These are phyloP conservation scores for Rhinopomastus cyanomelas DNA, from an alignment of 2,113 vertebrate genomes.

Conservation along the genomic window DNA sequence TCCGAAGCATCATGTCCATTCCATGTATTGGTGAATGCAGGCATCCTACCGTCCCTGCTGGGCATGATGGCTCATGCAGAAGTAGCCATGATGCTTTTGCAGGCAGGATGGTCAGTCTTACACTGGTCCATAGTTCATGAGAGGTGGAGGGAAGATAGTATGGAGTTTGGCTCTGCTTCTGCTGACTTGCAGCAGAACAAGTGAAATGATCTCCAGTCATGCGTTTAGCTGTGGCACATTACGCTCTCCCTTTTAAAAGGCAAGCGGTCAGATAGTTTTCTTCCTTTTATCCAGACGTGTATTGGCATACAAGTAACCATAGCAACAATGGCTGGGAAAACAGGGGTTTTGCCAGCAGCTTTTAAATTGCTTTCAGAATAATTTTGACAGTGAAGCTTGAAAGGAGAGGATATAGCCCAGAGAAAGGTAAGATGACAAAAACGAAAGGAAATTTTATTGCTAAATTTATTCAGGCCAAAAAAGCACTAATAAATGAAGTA, in stretches of 20 bases:
- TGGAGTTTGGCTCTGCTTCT: background rate
- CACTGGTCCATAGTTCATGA: background rate
- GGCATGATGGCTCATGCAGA: background rate
- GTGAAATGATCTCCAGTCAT: background rate
- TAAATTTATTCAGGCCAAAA: slow-evolving; percentile 29
- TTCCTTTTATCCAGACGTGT: slow-evolving; percentile 22
- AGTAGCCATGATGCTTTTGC: background rate
- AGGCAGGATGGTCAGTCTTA: background rate
- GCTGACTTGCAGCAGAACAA: background rate
- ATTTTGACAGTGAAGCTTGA: slow-evolving; percentile 17
- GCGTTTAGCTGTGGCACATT: background rate
- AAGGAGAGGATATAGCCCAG: background rate
- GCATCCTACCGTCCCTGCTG: background rate
- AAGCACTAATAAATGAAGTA: background rate
- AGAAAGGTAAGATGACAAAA: slow-evolving; percentile 34
- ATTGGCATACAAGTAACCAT: slow-evolving; percentile 47
- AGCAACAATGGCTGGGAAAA: slow-evolving; percentile 23
- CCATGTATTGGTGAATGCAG: background rate
- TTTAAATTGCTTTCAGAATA: slow-evolving; percentile 30
- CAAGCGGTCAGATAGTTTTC: background rate
- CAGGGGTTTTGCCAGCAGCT: slow-evolving; percentile 5
- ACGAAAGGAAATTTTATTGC: slow-evolving; percentile 18
- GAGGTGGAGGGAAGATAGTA: background rate
- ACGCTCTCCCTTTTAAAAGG: background rate
- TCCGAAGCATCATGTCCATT: background rate